A percentile compares a stretch with the other conserved stretches of the same genome.
These are phyloP conservation scores for Caenorhabditis latens DNA, from an alignment of 1,140 invertebrate genomes.

Conservation along the genomic window DNA sequence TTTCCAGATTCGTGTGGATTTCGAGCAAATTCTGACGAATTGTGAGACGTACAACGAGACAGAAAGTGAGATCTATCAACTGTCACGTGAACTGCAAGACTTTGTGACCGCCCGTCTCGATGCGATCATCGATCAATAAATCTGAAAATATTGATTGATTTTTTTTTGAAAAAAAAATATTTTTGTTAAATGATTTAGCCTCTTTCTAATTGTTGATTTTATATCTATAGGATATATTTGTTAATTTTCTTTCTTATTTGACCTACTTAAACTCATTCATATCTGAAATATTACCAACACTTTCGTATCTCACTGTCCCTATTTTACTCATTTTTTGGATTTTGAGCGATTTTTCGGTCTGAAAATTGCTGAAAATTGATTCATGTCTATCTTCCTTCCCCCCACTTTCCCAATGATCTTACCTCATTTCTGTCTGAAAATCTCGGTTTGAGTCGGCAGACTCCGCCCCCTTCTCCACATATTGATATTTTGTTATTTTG, in stretches of 20 bases:
- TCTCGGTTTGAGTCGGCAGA: no score
- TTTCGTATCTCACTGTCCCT: neutral
- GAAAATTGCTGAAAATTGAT: neutral
- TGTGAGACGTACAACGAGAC: constrained; percentile 65
- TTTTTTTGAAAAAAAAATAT: neutral
- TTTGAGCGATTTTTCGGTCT: neutral
- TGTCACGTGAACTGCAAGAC: neutral
- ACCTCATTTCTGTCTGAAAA: no score
- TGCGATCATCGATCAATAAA: neutral
- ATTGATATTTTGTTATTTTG: no score
- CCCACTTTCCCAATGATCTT: no score
- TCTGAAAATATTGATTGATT: neutral
- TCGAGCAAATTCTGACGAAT: constrained; percentile 61
- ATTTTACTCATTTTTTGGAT: neutral
- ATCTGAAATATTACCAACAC: no score
- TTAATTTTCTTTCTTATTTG: neutral
- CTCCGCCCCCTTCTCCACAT: no score
- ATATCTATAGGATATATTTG: neutral
- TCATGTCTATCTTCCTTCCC: no score
- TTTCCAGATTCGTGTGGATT: constrained; percentile 57
- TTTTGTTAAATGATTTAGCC: neutral
- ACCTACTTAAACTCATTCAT: no score
- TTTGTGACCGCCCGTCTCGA: neutral
- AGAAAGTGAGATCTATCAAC: constrained; percentile 64
- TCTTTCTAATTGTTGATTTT: neutral